Percentiles rank a stretch among this genome's conserved stretches.
phyloP scores from a whole-genome alignment of 2,888 invertebrate genomes.

The Oegoconia quadripuncta region DNA sequence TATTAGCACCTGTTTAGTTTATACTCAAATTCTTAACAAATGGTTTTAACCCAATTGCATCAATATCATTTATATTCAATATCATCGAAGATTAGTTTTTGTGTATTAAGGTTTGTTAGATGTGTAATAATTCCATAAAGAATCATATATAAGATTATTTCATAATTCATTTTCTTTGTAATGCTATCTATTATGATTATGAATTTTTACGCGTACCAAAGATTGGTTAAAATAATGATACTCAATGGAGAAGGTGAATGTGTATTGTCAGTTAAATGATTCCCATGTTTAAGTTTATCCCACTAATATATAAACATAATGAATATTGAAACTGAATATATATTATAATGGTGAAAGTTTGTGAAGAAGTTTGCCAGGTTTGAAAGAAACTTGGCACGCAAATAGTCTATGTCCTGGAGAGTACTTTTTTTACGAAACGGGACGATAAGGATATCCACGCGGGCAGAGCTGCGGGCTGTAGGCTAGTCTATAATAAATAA shows the following conservation, averaged over 20 bases:
- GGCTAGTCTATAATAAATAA: no score
- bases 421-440: no score
- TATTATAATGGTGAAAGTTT: no score
- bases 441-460: no score
- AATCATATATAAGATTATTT: slow-evolving; percentile 2
- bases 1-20: background rate
- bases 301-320: background rate
- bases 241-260: slow-evolving; percentile 23
- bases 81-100: background rate
- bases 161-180: slow-evolving; percentile 7
- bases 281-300: background rate
- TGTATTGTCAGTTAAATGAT: background rate
- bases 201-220: slow-evolving; percentile 27
- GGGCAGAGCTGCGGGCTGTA: no score
- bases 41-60: background rate
- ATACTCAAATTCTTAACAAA: background rate
- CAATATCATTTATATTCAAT: slow-evolving; percentile 1
- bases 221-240: slow-evolving; percentile 29
- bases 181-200: slow-evolving; percentile 8
- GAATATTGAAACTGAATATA: no score
- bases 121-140: background rate
- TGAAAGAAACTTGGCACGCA: no score
- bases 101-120: background rate
- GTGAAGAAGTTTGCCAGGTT: no score
- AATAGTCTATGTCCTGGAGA: no score